A percentile compares a stretch with the other conserved stretches of the same genome.
These are phyloP conservation scores for Lycopodina hypogea DNA, from an alignment of 37 sponge, comb jelly and placozoan genomes.

Conservation along the genomic window DNA sequence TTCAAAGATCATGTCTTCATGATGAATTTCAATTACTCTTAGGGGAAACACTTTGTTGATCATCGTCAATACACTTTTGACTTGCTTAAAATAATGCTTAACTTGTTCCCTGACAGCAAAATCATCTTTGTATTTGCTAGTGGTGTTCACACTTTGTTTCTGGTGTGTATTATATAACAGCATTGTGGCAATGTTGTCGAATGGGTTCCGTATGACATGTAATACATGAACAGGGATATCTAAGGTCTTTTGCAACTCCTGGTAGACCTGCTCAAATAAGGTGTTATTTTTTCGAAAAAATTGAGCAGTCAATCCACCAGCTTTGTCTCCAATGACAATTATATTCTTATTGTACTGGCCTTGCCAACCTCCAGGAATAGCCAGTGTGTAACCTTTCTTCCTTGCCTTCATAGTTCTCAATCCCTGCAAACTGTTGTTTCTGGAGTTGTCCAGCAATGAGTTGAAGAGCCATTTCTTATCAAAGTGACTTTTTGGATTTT, in stretches of 20 bases:
- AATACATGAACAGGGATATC: slow-evolving; percentile 28
- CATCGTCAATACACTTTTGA: slow-evolving; percentile 38
- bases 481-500: not conserved
- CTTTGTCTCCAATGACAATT: slow-evolving; percentile 41
- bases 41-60: slow-evolving; percentile 29
- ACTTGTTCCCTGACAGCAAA: slow-evolving; percentile 14
- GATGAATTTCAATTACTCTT: slow-evolving; percentile 37
- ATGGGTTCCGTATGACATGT: slow-evolving; percentile 62
- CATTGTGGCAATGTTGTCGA: slow-evolving; percentile 71
- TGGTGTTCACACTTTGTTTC: slow-evolving; percentile 14
- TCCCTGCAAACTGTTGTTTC: not conserved
- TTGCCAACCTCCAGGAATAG: slow-evolving; percentile 39
- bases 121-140: slow-evolving; percentile 8
- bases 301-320: slow-evolving; percentile 47
- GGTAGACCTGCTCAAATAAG: not conserved
- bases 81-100: slow-evolving; percentile 30
- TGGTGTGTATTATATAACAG: slow-evolving; percentile 40
- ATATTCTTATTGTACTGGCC: slow-evolving; percentile 32
- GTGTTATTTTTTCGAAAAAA: slow-evolving; percentile 10
- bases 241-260: slow-evolving; percentile 11
- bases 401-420: not conserved
- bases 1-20: slow-evolving; percentile 29
- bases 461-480: slow-evolving; percentile 24
- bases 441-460: slow-evolving; percentile 25
- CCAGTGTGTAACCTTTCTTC: slow-evolving; percentile 49